Conservation (phyloP, 2,888 invertebrate species). For the Leucophora obtusa region DNA sequence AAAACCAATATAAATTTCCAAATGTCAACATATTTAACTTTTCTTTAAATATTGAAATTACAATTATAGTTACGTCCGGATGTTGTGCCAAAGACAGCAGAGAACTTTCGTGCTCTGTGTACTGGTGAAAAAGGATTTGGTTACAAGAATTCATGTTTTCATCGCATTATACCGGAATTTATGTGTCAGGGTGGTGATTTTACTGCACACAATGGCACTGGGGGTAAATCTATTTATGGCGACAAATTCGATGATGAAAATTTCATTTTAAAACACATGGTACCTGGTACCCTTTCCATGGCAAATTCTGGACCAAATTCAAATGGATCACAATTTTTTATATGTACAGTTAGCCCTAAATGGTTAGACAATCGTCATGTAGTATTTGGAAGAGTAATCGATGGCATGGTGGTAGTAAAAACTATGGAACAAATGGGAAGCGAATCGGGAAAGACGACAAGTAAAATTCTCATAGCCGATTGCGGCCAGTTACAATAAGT, state of each 20-base stretch:
- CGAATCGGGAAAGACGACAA: slow-evolving; percentile 88
- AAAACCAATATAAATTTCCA: background rate
- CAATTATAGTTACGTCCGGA: slow-evolving; percentile 87
- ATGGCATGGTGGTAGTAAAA: slow-evolving; percentile 93
- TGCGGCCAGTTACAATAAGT: slow-evolving; percentile 81
- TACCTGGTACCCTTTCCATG: slow-evolving; percentile 95
- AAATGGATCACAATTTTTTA: slow-evolving; percentile 97
- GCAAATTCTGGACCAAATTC: slow-evolving; percentile 97
- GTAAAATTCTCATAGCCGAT: slow-evolving; percentile 87
- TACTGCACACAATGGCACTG: slow-evolving; percentile 95
- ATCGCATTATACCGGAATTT: slow-evolving; percentile 96
- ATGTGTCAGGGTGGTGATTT: slow-evolving; percentile 98
- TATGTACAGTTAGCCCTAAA: slow-evolving; percentile 92
- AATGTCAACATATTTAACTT: slow-evolving; percentile 22
- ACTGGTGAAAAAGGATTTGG: slow-evolving; percentile 96
- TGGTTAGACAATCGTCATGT: slow-evolving; percentile 97
- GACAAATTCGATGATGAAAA: slow-evolving; percentile 97
- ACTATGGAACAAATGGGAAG: slow-evolving; percentile 89
- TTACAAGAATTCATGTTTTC: slow-evolving; percentile 94
- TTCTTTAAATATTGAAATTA: slow-evolving; percentile 24
- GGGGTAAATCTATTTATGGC: slow-evolving; percentile 97
- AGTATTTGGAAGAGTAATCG: slow-evolving; percentile 92
- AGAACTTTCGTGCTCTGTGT: slow-evolving; percentile 97
- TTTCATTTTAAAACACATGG: slow-evolving; percentile 94
- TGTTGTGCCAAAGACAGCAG: slow-evolving; percentile 95